These are phyloP conservation scores for Antechinus stuartii DNA, from an alignment of 2,113 vertebrate species.

Conservation along the genomic window DNA sequence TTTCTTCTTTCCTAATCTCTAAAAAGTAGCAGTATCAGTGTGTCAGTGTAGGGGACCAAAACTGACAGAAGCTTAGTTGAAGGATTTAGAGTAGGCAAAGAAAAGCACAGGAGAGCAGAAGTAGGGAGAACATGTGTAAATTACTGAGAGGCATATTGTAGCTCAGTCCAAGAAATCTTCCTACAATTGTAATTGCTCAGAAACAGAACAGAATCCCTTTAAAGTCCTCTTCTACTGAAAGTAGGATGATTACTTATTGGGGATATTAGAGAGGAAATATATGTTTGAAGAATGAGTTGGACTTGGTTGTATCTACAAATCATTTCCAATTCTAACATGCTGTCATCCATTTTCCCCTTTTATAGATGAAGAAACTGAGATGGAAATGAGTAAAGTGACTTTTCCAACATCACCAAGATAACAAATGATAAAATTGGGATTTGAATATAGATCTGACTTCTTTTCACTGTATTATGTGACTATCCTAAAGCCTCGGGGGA, in stretches of 20 bases:
- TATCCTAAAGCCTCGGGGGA: background rate
- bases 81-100: background rate
- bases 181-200: slow-evolving; percentile 9
- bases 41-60: background rate
- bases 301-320: background rate
- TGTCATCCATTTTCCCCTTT: background rate
- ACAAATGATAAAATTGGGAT: background rate
- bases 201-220: slow-evolving; percentile 1
- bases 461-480: background rate
- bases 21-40: background rate
- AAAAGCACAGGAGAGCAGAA: background rate
- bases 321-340: background rate
- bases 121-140: background rate
- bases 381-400: background rate
- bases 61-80: background rate
- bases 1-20: background rate
- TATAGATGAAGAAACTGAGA: background rate
- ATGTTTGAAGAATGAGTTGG: background rate
- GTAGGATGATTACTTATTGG: background rate
- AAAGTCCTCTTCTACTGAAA: slow-evolving; percentile 11
- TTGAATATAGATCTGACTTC: background rate
- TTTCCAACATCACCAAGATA: background rate
- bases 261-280: background rate
- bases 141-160: slow-evolving; percentile 12
- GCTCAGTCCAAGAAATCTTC: background rate